Evolutionary conservation across 2,888 invertebrate species (phyloP).

Genomic region (Hydraecia micacea): DNA sequence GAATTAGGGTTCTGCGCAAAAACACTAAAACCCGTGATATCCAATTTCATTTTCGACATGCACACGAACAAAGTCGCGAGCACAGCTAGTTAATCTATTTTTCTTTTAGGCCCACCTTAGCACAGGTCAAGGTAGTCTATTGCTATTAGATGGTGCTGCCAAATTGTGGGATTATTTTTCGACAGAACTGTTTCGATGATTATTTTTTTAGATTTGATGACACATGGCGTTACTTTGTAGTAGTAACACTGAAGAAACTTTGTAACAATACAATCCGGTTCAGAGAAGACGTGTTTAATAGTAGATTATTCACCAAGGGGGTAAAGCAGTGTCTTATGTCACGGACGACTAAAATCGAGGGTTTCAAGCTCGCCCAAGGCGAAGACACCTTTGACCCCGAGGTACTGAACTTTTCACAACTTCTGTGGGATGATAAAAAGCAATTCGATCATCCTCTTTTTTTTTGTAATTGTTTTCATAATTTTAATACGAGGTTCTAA

Average conservation of each 20-base stretch:
- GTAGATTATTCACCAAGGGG: background rate
- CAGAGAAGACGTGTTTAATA: background rate
- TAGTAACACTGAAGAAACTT: background rate
- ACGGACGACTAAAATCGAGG: background rate
- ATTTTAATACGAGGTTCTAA: background rate
- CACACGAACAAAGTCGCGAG: no score
- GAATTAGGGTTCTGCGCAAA: no score
- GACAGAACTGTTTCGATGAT: background rate
- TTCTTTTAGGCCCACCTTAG: constrained; percentile 29
- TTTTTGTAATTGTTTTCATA: background rate
- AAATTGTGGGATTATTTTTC: constrained; percentile 3
- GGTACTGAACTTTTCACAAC: background rate
- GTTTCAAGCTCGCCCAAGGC: background rate
- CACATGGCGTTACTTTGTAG: background rate
- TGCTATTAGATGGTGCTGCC: constrained; percentile 20
- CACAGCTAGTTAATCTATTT: background rate
- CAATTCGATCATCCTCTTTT: background rate
- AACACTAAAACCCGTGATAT: no score
- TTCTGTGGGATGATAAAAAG: background rate
- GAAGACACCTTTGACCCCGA: background rate
- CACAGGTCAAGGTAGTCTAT: constrained; percentile 35
- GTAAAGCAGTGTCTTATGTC: background rate
- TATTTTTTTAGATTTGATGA: background rate
- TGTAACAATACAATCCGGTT: background rate
- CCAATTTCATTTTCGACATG: no score